Base-by-base conservation (phyloP, 1,140 invertebrate genomes). In the Stegodyphus mimosarum region DNA sequence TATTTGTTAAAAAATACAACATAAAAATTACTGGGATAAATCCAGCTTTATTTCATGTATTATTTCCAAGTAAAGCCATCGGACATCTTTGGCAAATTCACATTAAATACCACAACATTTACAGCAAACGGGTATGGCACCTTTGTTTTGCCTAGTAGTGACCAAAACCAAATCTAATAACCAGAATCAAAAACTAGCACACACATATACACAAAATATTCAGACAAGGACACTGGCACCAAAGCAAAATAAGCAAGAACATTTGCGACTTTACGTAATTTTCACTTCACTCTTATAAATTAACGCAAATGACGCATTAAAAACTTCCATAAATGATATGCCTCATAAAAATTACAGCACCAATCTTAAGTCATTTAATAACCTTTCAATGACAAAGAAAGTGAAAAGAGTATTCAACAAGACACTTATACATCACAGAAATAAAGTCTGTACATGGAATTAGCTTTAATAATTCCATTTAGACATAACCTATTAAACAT, bases 141-240 rank as follows among this genome's bases (percentile, higher is more conserved):
- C 69, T 49, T 71, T 48, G 49, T 13, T 33, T 33, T 71, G 69
- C 69, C 49, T 71, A 11, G 11, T 48, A 49, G 69, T 9, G 4
- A 71, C 69, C 69, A 71, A 71, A 71, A 71, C 69, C 69, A 50
- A 71, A 15, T 71, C 33, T 49, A 71, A 71, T 33, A 33, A 33
- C 33, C 33, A 33, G 33, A 67, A 11, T 18, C 11, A 18, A 67
- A 67, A 67, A 18, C 11, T 17, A 67, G 33, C 33, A 67, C n/a
- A 63, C n/a, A 67, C 66, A 17, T 67, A 17, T 18, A n/a, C 33
- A 67, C 66, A 17, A 67, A 18, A 9, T 18, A 15, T 18, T 18
- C 66, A 67, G 17, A 63, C 11, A 11, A 60, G 60, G 60, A 63
- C 60, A 13, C 60, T 67, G 17, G 17, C 66, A 67, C 66, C 66